Evolutionary conservation across 2,888 invertebrate species (phyloP).

Genomic region (Xylota sylvarum): DNA sequence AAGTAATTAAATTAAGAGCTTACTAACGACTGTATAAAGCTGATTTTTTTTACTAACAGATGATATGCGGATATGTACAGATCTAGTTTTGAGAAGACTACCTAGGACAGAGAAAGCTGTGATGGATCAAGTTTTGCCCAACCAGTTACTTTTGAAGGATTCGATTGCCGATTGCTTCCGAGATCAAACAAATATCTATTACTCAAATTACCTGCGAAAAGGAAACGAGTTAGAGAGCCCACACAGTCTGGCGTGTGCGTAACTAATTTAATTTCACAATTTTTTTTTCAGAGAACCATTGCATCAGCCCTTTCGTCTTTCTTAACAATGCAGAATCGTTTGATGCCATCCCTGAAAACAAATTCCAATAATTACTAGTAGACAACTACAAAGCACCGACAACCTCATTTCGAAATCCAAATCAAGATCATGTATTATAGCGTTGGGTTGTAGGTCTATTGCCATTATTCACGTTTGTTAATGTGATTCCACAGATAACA

Average conservation of each 20-base stretch:
- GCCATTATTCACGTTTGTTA: slow-evolving; percentile 31
- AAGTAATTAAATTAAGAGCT: too few relatives aligned
- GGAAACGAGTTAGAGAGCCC: too few relatives aligned
- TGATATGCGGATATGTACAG: background rate
- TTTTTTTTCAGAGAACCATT: background rate
- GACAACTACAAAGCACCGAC: too few relatives aligned
- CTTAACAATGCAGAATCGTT: background rate
- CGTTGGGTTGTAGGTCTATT: background rate
- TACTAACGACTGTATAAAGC: too few relatives aligned
- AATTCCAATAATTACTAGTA: background rate
- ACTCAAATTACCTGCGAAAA: background rate
- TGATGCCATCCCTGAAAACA: background rate
- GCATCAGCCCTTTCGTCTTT: background rate
- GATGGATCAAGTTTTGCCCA: background rate
- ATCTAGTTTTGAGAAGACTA: background rate
- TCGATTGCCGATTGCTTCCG: background rate
- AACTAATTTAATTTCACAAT: background rate
- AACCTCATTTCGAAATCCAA: slow-evolving; percentile 5
- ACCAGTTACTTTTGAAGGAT: background rate
- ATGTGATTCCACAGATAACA: slow-evolving; percentile 18
- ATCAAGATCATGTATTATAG: slow-evolving; percentile 6
- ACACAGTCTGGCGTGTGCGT: background rate
- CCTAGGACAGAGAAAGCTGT: background rate
- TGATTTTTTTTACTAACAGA: background rate
- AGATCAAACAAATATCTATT: background rate